Evolutionary conservation across 1,140 invertebrate genomes (phyloP).

Genomic region (Drosophila navojoa): DNA sequence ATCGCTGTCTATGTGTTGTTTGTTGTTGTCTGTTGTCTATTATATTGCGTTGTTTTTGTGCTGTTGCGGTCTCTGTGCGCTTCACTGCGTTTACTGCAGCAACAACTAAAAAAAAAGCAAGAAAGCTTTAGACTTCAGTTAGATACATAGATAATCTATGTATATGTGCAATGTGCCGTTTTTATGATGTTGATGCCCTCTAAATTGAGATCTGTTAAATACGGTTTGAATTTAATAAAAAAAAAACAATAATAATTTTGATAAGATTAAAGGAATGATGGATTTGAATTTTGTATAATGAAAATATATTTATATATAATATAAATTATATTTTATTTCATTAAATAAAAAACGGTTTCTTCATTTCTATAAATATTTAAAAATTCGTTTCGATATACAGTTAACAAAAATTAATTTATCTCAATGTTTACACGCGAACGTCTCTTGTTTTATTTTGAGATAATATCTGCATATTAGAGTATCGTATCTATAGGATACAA

Average conservation of each 20-base stretch:
- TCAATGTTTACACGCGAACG: constrained; percentile 21
- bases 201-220: neutral
- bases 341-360: too few species aligned
- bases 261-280: too few species aligned
- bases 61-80: constrained; percentile 36
- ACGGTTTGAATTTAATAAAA: too few species aligned
- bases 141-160: constrained; percentile 1
- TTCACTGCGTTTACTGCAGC: constrained; percentile 36
- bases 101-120: constrained; percentile 40
- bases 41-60: constrained; percentile 41
- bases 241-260: too few species aligned
- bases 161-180: neutral
- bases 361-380: too few species aligned
- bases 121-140: constrained; percentile 18
- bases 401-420: too few species aligned
- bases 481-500: constrained; percentile 53
- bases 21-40: constrained; percentile 50
- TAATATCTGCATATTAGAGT: constrained; percentile 13
- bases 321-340: too few species aligned
- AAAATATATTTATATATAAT: too few species aligned
- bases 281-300: too few species aligned
- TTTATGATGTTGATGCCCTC: neutral
- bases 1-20: constrained; percentile 32
- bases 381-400: too few species aligned
- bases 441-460: constrained; percentile 15